A percentile compares a stretch with the other conserved stretches of the same genome.
These are phyloP conservation scores for Parnassius apollo DNA, from an alignment of 2,888 invertebrate species.

Conservation along the genomic window DNA sequence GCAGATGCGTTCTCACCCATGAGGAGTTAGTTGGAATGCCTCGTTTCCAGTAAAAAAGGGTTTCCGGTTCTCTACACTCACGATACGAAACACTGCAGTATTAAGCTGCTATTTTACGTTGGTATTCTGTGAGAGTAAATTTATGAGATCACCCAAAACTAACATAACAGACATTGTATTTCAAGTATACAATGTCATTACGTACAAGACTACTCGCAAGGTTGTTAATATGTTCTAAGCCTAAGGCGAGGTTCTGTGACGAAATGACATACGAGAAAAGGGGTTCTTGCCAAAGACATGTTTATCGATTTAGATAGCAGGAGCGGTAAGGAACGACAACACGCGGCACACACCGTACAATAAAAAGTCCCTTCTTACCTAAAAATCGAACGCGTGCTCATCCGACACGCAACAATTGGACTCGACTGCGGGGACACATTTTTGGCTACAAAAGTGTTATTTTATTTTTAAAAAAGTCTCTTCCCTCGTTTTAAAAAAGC, in stretches of 20 bases:
- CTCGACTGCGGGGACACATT: constrained; percentile 72
- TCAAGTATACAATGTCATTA: too few species aligned
- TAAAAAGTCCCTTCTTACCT: constrained; percentile 76
- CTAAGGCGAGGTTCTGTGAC: constrained; percentile 18
- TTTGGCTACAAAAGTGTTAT: constrained; percentile 70
- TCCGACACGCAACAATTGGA: constrained; percentile 81
- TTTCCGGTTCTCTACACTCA: too few species aligned
- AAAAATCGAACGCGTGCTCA: constrained; percentile 78
- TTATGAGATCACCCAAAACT: too few species aligned
- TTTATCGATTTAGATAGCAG: constrained; percentile 22
- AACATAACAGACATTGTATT: too few species aligned
- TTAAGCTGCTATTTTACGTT: too few species aligned
- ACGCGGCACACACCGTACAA: constrained; percentile 66
- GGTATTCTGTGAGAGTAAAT: too few species aligned
- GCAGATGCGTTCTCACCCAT: too few species aligned
- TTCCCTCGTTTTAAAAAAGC: constrained; percentile 77
- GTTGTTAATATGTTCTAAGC: constrained; percentile 1
- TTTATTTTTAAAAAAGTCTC: constrained; percentile 76
- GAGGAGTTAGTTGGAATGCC: too few species aligned
- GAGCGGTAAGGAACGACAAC: constrained; percentile 23
- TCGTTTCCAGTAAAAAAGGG: too few species aligned
- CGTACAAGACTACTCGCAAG: background rate
- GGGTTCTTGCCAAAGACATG: constrained; percentile 31
- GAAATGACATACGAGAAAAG: constrained; percentile 27
- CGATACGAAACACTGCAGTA: too few species aligned